Conservation (phyloP, 2,797 vertebrate genomes). For the Eutrigla gurnardus region DNA sequence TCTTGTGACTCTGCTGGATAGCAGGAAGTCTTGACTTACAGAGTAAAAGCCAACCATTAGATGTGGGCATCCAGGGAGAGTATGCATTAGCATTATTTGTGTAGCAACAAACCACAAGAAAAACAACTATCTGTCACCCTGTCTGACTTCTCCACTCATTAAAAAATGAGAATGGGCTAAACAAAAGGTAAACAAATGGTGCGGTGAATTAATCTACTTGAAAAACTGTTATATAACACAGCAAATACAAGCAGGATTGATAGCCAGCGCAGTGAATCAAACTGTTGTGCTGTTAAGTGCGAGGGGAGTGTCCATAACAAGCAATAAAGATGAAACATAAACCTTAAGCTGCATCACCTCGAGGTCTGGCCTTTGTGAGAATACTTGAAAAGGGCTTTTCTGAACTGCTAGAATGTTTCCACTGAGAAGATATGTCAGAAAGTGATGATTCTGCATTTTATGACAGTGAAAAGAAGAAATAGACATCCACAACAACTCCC, state of each 20-base stretch:
- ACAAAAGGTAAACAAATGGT: background rate
- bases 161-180: background rate
- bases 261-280: too few species aligned
- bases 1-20: background rate
- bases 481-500: too few species aligned
- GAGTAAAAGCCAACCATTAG: background rate
- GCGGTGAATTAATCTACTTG: background rate
- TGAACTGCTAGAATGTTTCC: too few species aligned
- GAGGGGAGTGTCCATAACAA: too few species aligned
- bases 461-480: too few species aligned
- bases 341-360: too few species aligned
- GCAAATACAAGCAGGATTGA: background rate
- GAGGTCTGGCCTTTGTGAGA: too few species aligned
- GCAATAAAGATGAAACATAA: too few species aligned
- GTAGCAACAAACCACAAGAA: background rate
- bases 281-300: too few species aligned
- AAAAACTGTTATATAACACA: background rate
- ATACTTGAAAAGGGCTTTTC: too few species aligned
- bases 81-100: background rate
- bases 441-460: too few species aligned
- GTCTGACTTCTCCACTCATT: background rate
- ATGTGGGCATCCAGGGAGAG: background rate
- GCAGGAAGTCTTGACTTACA: background rate
- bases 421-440: too few species aligned
- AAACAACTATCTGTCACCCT: background rate